A percentile compares a stretch with the other conserved stretches of the same genome.
Evolutionary conservation across 2,797 vertebrate genomes (phyloP).

Genomic region (Amphiprion clarkii): DNA sequence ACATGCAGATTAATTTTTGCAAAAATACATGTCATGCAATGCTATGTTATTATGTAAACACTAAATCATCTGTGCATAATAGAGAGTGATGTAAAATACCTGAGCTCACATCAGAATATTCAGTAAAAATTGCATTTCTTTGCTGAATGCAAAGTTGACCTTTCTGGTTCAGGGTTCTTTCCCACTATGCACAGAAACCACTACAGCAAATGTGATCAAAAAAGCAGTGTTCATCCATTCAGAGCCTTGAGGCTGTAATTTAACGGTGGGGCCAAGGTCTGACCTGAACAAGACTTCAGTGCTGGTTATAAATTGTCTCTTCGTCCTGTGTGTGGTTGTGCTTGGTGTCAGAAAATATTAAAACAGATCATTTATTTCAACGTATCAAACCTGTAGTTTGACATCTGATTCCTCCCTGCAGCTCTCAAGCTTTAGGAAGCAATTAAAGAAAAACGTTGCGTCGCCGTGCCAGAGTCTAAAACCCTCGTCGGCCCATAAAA

Average conservation of each 20-base stretch:
- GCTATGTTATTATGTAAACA: too few relatives aligned
- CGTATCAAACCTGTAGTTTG: neutral
- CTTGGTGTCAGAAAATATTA: neutral
- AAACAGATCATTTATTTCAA: neutral
- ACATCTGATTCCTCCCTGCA: neutral
- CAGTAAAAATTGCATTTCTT: too few relatives aligned
- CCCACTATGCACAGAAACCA: neutral
- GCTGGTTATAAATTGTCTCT: conserved; percentile 1
- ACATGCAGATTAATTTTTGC: too few relatives aligned
- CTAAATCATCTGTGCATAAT: too few relatives aligned
- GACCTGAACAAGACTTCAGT: conserved; percentile 3
- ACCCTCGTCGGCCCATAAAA: conserved; percentile 9
- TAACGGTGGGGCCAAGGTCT: neutral
- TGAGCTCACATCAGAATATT: too few relatives aligned
- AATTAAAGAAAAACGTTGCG: neutral
- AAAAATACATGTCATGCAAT: too few relatives aligned
- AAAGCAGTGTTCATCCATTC: neutral
- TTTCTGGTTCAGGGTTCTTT: neutral
- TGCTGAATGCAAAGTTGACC: too few relatives aligned
- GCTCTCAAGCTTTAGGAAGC: neutral
- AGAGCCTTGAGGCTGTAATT: conserved; percentile 14
- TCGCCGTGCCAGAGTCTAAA: neutral
- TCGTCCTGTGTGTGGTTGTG: neutral
- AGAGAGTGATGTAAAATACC: too few relatives aligned
- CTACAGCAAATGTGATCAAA: neutral